Conservation (phyloP, 2,888 invertebrate genomes). For the Osmoderma eremita region DNA sequence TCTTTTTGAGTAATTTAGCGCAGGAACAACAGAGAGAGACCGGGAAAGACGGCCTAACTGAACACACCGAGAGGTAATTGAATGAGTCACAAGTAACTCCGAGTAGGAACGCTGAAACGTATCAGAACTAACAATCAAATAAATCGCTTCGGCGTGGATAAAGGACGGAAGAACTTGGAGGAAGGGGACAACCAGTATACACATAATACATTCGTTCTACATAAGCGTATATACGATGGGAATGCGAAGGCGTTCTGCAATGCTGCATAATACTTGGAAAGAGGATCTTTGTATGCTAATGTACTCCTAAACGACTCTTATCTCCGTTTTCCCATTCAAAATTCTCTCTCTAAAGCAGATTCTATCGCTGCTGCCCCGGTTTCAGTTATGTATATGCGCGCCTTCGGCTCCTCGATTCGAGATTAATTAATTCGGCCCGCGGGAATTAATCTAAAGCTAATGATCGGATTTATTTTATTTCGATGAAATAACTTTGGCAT, state of each 20-base stretch:
- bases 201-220: not conserved
- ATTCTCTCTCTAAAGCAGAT: constrained; percentile 37
- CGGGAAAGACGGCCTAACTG: constrained; percentile 18
- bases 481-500: not conserved
- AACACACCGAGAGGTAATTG: constrained; percentile 41
- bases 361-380: constrained; percentile 19
- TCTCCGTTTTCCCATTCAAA: constrained; percentile 48
- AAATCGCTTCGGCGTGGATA: constrained; percentile 37
- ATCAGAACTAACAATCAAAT: constrained; percentile 41
- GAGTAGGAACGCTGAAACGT: constrained; percentile 38
- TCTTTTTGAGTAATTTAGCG: constrained; percentile 1
- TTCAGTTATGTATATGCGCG: constrained; percentile 14
- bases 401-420: not conserved
- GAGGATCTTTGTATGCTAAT: constrained; percentile 54
- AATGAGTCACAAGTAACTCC: constrained; percentile 43
- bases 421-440: constrained; percentile 11
- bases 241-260: constrained; percentile 50
- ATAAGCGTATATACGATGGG: constrained; percentile 32
- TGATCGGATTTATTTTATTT: constrained; percentile 4
- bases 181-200: constrained; percentile 8
- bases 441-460: constrained; percentile 2
- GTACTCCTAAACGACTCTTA: constrained; percentile 50
- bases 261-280: constrained; percentile 46
- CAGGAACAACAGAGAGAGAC: constrained; percentile 18
- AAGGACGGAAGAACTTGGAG: constrained; percentile 34